Percentiles rank a stretch among this genome's conserved stretches.
Conservation (phyloP, 2,888 invertebrate species). For the Acanthosepion pharaonis region DNA sequence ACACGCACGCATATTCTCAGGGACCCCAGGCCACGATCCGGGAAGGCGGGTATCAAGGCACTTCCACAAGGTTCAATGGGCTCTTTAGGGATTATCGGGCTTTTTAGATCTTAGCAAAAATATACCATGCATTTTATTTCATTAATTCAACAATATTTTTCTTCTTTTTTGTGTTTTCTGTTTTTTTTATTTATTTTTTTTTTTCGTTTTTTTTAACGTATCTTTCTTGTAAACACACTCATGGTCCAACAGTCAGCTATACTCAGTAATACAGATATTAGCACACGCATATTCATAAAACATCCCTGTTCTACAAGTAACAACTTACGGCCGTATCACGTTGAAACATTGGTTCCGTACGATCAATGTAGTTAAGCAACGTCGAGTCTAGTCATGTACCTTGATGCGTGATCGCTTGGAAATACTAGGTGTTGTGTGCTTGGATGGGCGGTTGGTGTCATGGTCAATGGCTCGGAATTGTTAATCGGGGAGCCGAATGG, state of each 20-base stretch:
- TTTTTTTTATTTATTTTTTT: not conserved
- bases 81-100: not conserved
- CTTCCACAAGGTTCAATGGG: not conserved
- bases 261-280: not conserved
- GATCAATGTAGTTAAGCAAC: too few species aligned
- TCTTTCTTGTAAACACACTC: too few species aligned
- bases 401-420: too few species aligned
- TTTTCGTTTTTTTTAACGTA: too few species aligned
- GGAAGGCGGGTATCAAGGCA: not conserved
- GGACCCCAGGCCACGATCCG: not conserved
- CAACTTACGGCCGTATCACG: too few species aligned
- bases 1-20: not conserved
- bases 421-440: too few species aligned
- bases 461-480: too few species aligned
- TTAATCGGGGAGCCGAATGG: too few species aligned
- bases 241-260: not conserved
- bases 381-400: too few species aligned
- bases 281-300: not conserved
- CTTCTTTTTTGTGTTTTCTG: not conserved
- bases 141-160: slow-evolving; percentile 6
- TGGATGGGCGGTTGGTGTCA: too few species aligned
- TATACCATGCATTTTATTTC: slow-evolving; percentile 4
- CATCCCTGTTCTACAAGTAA: too few species aligned
- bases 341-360: too few species aligned
- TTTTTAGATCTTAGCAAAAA: not conserved